Percentiles rank a stretch among this genome's conserved stretches.
Evolutionary conservation across 2,888 invertebrate species (phyloP).

Genomic region (Elaeidobius kamerunicus): DNA sequence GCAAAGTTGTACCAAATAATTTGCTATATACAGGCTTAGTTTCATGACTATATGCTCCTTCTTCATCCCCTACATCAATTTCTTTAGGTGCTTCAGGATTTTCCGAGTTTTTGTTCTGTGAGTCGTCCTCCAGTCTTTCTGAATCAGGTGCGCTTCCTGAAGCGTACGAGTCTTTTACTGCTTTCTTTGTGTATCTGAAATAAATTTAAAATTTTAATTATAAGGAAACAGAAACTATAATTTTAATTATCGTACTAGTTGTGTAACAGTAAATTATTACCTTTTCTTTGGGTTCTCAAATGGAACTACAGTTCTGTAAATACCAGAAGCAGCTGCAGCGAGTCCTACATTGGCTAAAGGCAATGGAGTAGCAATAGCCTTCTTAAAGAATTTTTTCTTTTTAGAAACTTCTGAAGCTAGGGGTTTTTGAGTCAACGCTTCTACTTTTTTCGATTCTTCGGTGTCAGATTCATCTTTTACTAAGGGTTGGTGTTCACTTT

Average conservation of each 20-base stretch:
- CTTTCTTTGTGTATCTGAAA: constrained; percentile 23
- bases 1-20: constrained; percentile 60
- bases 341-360: constrained; percentile 17
- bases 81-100: constrained; percentile 48
- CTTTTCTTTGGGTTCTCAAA: constrained; percentile 25
- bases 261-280: constrained; percentile 1
- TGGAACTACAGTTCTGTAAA: constrained; percentile 15
- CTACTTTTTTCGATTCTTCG: constrained; percentile 23
- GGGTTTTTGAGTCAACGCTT: constrained; percentile 14
- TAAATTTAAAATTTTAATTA: not conserved
- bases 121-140: constrained; percentile 23
- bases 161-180: constrained; percentile 20
- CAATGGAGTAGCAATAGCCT: constrained; percentile 22
- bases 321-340: constrained; percentile 38
- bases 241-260: no score
- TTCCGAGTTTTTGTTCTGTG: constrained; percentile 35
- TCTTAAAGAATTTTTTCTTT: constrained; percentile 34
- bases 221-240: not conserved
- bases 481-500: constrained; percentile 33
- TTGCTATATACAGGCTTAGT: constrained; percentile 64
- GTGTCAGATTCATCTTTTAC: constrained; percentile 19
- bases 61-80: constrained; percentile 56
- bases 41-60: constrained; percentile 64
- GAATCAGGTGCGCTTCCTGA: constrained; percentile 29
- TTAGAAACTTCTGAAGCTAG: constrained; percentile 30